phyloP scores from a whole-genome alignment of 2,888 invertebrate species.

The Zhuqinia jingwanae region DNA sequence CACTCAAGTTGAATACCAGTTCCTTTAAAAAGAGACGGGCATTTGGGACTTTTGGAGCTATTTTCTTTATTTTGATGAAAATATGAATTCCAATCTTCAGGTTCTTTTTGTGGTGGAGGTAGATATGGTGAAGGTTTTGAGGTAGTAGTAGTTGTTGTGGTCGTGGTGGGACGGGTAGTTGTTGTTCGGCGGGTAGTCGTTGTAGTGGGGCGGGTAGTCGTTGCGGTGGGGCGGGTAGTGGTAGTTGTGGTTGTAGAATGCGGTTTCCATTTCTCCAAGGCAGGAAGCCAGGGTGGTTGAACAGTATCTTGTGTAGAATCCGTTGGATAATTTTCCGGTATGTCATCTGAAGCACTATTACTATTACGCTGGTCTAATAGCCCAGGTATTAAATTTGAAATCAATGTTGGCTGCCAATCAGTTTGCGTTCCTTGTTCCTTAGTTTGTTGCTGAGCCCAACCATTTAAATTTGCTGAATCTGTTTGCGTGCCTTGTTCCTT shows the following conservation, averaged over 20 bases:
- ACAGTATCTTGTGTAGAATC: background rate
- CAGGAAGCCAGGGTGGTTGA: background rate
- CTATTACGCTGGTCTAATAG: too few species aligned
- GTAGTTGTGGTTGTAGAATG: conserved; percentile 24
- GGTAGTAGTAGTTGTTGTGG: conserved; percentile 34
- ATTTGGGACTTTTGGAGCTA: background rate
- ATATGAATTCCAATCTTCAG: background rate
- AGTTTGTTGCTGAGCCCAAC: too few species aligned
- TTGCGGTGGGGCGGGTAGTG: background rate
- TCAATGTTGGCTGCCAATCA: background rate
- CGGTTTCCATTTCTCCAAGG: background rate
- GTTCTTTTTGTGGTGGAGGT: background rate
- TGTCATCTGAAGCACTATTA: too few species aligned
- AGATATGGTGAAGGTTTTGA: background rate
- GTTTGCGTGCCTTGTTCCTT: background rate
- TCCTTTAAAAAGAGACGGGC: conserved; percentile 53
- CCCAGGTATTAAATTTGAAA: conserved; percentile 15
- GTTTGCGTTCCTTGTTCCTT: background rate
- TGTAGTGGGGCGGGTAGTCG: conserved; percentile 2
- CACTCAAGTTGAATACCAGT: conserved; percentile 64
- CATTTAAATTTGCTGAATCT: background rate
- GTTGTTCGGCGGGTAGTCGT: conserved; percentile 24
- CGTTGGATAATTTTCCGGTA: background rate
- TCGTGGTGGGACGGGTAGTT: background rate
- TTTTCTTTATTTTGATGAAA: background rate